Percentiles rank a stretch among this genome's conserved stretches.
Evolutionary conservation across 2,113 vertebrate genomes (phyloP).

Genomic region (Numida meleagris): DNA sequence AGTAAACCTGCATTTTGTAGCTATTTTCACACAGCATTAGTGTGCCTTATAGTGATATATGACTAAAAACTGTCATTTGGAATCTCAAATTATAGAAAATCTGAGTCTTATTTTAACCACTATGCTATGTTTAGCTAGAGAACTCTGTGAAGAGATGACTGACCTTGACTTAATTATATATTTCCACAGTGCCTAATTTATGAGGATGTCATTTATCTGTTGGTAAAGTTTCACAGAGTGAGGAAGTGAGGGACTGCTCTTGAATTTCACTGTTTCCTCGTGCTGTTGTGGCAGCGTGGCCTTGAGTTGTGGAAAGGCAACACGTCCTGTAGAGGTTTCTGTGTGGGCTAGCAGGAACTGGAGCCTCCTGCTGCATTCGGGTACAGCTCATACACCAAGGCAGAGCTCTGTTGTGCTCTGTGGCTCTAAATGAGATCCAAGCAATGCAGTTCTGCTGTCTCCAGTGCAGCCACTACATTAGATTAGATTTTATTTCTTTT

Average conservation of each 20-base stretch:
- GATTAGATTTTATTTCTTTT: not conserved
- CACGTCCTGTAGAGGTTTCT: not conserved
- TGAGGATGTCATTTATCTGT: slow-evolving; percentile 29
- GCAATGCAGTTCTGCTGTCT: not conserved
- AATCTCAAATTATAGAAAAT: not conserved
- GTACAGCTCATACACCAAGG: not conserved
- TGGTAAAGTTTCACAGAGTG: not conserved
- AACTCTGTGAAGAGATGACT: not conserved
- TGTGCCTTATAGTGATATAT: not conserved
- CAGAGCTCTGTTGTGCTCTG: not conserved
- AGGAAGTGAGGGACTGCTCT: not conserved
- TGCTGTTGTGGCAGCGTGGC: not conserved
- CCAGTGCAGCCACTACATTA: not conserved
- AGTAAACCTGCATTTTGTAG: not conserved
- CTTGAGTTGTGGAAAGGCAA: not conserved
- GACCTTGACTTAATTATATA: slow-evolving; percentile 14
- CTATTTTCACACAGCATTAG: not conserved
- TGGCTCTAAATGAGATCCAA: not conserved
- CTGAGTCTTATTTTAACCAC: slow-evolving; percentile 3
- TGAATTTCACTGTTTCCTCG: not conserved
- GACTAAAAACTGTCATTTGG: not conserved
- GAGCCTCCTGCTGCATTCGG: not conserved
- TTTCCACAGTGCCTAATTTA: not conserved
- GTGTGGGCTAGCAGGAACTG: not conserved
- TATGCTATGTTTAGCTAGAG: not conserved